Evolutionary conservation across 2,797 vertebrate species (phyloP).

Genomic region (Diplodus puntazzo): DNA sequence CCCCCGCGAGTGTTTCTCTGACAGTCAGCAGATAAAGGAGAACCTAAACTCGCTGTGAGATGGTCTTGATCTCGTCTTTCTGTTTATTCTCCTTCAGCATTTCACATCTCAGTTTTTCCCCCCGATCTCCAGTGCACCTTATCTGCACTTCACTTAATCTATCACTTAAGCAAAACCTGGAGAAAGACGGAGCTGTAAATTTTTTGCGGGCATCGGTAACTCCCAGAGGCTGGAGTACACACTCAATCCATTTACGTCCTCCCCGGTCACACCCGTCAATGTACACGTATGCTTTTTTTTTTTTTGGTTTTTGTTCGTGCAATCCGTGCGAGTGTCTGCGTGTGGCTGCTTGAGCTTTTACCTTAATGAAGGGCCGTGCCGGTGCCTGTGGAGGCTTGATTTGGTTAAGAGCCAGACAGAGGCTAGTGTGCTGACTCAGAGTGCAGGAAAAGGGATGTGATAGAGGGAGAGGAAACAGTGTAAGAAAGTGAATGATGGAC

Average conservation of each 20-base stretch:
- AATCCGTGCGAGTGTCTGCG: slow-evolving; percentile 37
- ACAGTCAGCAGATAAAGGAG: slow-evolving; percentile 37
- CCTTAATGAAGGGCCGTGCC: slow-evolving; percentile 80
- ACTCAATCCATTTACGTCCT: slow-evolving; percentile 69
- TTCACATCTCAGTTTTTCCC: slow-evolving; percentile 5
- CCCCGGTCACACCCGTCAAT: slow-evolving; percentile 36
- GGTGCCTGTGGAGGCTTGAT: slow-evolving; percentile 63
- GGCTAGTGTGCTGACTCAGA: slow-evolving; percentile 79
- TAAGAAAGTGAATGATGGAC: slow-evolving; percentile 54
- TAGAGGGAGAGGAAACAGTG: slow-evolving; percentile 19
- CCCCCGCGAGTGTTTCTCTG: slow-evolving; percentile 35
- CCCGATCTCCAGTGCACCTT: slow-evolving; percentile 22
- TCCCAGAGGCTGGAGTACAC: slow-evolving; percentile 78
- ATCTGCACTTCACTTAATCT: slow-evolving; percentile 20
- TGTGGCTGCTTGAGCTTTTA: slow-evolving; percentile 75
- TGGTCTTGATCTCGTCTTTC: slow-evolving; percentile 23
- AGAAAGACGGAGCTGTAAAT: slow-evolving; percentile 72
- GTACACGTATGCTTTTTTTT: slow-evolving; percentile 32
- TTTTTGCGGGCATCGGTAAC: slow-evolving; percentile 71
- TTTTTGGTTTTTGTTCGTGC: slow-evolving; percentile 27
- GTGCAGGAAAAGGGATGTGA: slow-evolving; percentile 58
- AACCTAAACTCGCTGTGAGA: slow-evolving; percentile 17
- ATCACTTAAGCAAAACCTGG: slow-evolving; percentile 43
- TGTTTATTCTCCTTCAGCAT: slow-evolving; percentile 13
- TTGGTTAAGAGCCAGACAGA: slow-evolving; percentile 74